Conservation (phyloP, 1,140 invertebrate species). For the Zaprionus vittiger region DNA sequence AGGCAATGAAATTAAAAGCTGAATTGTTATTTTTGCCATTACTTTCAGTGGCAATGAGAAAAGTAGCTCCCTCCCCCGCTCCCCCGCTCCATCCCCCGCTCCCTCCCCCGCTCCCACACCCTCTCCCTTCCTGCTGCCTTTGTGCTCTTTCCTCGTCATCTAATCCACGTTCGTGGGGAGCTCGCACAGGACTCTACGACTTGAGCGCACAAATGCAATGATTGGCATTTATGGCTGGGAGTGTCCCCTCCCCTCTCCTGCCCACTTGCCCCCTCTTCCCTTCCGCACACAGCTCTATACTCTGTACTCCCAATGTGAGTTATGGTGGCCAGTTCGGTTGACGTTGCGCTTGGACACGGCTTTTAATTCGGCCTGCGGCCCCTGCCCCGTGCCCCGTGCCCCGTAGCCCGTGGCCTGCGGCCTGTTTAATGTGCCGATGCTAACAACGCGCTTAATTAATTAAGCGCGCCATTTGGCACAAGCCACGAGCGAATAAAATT, state of each 20-base stretch:
- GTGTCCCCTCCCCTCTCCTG: background rate
- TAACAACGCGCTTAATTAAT: slow-evolving; percentile 45
- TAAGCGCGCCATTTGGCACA: slow-evolving; percentile 18
- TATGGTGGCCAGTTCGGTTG: slow-evolving; percentile 27
- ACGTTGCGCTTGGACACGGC: slow-evolving; percentile 46
- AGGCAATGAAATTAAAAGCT: slow-evolving; percentile 75
- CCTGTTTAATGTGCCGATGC: slow-evolving; percentile 53
- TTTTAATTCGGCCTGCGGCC: slow-evolving; percentile 49
- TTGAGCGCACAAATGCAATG: slow-evolving; percentile 49
- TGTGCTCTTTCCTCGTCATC: background rate
- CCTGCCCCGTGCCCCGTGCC: background rate
- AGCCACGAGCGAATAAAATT: slow-evolving; percentile 34
- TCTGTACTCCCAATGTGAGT: slow-evolving; percentile 23
- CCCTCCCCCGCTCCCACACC: background rate
- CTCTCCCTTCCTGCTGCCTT: background rate
- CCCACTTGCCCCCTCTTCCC: background rate
- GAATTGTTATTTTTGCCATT: slow-evolving; percentile 63
- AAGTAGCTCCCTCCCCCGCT: background rate
- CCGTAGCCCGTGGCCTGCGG: slow-evolving; percentile 1
- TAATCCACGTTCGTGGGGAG: background rate
- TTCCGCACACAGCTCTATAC: too few relatives aligned
- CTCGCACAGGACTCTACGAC: background rate
- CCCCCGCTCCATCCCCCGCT: background rate
- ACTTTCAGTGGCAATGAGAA: slow-evolving; percentile 7
- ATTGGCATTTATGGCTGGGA: slow-evolving; percentile 63